Evolutionary conservation across 2,797 vertebrate genomes (phyloP), one percentile per base, ranked within the genome.

Genomic region (Poecilia velifera): DNA sequence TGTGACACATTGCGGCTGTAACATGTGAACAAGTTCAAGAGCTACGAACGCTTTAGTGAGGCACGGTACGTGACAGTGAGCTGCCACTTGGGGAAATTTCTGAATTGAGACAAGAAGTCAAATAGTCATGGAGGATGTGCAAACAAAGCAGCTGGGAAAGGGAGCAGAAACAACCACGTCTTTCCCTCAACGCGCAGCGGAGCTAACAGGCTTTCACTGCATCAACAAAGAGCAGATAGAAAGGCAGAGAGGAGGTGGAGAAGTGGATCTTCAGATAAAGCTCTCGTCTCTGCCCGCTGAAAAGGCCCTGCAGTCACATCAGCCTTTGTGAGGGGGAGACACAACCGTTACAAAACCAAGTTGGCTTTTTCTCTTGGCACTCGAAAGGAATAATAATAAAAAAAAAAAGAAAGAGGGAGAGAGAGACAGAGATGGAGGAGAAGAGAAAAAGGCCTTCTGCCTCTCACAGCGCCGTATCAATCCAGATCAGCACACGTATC

Each of bases 221-320:
- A 86, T 88, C 89, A 62, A 89, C 83, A 81, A 76, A 87, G 85
- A 88, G 76, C 78, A 86, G 74, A 77, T 76, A 82, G 59, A 57
- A 76, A 76, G 76, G 76, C 74, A 78, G 79, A 70, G 82, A 72
- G 86, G 87, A 91, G 88, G 90, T 72, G 93, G 91, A 92, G 90
- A 91, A 91, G 88, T 90, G 92, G 91, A 94, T 94, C 93, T 92
- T 80, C 88, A 94, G 93, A 95, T 94, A 94, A 95, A 94, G 91
- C 93, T 87, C 94, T 91, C 89, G 90, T 93, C 92, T 90, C 88
- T 88, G 92, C 91, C 90, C 87, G 78, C 45, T 89, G 82, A 92
- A 87, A 55, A 93, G 87, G 85, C 92, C 95, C 94, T 75, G 88
- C 87, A 94, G 94, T 93, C 92, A 92, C 88, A 87, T 92, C 93